Evolutionary conservation across 2,797 vertebrate species (phyloP), one percentile per base, ranked within the genome.

Genomic region (Australoheros facetus): DNA sequence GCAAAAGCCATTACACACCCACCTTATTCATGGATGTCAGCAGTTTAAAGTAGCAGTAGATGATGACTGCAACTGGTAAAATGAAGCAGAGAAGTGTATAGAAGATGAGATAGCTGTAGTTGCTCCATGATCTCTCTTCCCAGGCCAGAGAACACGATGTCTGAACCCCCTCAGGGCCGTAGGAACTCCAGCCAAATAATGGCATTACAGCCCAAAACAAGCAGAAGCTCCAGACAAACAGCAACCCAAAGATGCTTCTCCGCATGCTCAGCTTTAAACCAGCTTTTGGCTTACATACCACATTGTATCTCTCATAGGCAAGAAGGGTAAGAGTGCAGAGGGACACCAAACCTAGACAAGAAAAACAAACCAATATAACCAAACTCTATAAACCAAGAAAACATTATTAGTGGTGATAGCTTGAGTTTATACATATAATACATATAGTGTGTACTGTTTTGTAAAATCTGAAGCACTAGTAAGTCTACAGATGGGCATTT

Each of bases 71-170:
- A 2, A 94, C 85, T 0, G 93, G 93, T 45, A 93, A 54, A 54
- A 95, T 62, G 83, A 96, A 93, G 81, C 93, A 94, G 60, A 93
- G 73, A 14, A 93, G 16, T 2, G 93, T 96, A 85, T 94, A 95
- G 58, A 92, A 45, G 81, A 93, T 88, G 57, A 95, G 90, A 64
- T 95, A 96, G 78, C 92, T 96, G 87, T 95, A 96, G 91, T 93
- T 95, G 71, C 34, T 81, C 92, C 79, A 84, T 0, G 94, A 95
- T 62, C 93, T 88, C 78, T 95, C 91, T 86, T 94, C 93, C 89
- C 84, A 95, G 57, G 89, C 89, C 87, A 96, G 79, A 14, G 94
- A 95, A 79, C 94, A 96, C 28, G 93, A 96, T 3, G 92, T 95
- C 85, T 93, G 92, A 30, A 96, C 79, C 2, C 94, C 92, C 90